Evolutionary conservation across 2,888 invertebrate species (phyloP).

Genomic region (Pseudanteris insignis): DNA sequence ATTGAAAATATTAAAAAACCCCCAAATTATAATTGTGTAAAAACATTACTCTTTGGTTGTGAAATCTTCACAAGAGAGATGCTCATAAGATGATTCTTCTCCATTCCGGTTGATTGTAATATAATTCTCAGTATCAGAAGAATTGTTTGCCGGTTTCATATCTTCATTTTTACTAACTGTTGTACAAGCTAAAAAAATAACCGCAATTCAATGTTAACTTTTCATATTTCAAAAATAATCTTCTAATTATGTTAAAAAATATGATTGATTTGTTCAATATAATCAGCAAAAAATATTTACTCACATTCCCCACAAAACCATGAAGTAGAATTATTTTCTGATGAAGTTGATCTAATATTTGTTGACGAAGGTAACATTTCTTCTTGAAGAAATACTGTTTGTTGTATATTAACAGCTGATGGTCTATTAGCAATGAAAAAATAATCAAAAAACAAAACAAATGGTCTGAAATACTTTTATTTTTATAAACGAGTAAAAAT

Average conservation of each 20-base stretch:
- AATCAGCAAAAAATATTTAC: too few relatives aligned
- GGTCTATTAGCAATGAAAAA: too few relatives aligned
- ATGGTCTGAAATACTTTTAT: too few relatives aligned
- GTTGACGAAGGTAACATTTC: slow-evolving; percentile 59
- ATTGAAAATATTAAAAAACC: background rate
- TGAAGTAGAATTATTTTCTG: slow-evolving; percentile 67
- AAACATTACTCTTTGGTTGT: slow-evolving; percentile 64
- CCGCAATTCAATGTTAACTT: background rate
- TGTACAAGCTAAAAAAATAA: slow-evolving; percentile 55
- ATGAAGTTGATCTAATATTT: slow-evolving; percentile 67
- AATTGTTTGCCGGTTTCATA: slow-evolving; percentile 54
- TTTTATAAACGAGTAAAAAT: too few relatives aligned
- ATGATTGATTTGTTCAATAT: background rate
- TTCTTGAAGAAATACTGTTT: slow-evolving; percentile 58
- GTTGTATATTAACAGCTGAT: slow-evolving; percentile 38
- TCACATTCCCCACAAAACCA: slow-evolving; percentile 67
- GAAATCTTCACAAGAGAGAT: slow-evolving; percentile 59
- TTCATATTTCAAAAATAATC: background rate
- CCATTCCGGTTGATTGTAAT: slow-evolving; percentile 66
- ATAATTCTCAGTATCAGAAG: slow-evolving; percentile 67
- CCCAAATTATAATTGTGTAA: slow-evolving; percentile 7
- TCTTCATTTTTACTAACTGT: slow-evolving; percentile 57
- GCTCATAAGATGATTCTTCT: slow-evolving; percentile 58
- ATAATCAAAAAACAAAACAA: background rate
- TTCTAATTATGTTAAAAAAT: too few relatives aligned